Conservation (phyloP, 2,113 vertebrate genomes). For the Anguilla japonica region DNA sequence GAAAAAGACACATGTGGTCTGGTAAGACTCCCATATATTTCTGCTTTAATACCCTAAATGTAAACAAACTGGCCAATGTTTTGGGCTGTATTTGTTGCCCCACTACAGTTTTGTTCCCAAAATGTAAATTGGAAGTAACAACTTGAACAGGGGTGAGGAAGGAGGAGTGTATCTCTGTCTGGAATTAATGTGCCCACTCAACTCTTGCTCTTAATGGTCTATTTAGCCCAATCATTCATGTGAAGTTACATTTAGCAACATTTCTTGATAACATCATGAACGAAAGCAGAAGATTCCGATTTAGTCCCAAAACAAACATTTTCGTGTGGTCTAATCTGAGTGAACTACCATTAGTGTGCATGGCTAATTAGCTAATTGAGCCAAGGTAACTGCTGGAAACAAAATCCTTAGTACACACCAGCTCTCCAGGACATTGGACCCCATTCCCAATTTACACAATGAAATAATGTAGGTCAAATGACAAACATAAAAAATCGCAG, state of each 20-base stretch:
- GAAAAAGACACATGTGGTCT: too few species aligned
- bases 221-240: neutral
- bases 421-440: neutral
- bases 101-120: too few species aligned
- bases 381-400: neutral
- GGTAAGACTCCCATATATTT: too few species aligned
- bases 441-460: neutral
- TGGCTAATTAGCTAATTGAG: neutral
- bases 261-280: neutral
- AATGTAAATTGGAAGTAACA: too few species aligned
- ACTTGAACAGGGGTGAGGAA: too few species aligned
- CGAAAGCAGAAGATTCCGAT: too few species aligned
- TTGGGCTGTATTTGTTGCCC: too few species aligned
- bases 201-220: neutral
- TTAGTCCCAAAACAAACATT: neutral
- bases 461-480: neutral
- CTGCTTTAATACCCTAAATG: too few species aligned
- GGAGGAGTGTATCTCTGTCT: neutral
- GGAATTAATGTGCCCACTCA: neutral
- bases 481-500: neutral
- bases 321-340: neutral
- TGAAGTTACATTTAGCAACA: neutral
- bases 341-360: neutral
- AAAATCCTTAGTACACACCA: neutral
- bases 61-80: too few species aligned